These are phyloP conservation scores for Phaenicophaeus curvirostris DNA, from an alignment of 2,797 vertebrate species.

Conservation along the genomic window DNA sequence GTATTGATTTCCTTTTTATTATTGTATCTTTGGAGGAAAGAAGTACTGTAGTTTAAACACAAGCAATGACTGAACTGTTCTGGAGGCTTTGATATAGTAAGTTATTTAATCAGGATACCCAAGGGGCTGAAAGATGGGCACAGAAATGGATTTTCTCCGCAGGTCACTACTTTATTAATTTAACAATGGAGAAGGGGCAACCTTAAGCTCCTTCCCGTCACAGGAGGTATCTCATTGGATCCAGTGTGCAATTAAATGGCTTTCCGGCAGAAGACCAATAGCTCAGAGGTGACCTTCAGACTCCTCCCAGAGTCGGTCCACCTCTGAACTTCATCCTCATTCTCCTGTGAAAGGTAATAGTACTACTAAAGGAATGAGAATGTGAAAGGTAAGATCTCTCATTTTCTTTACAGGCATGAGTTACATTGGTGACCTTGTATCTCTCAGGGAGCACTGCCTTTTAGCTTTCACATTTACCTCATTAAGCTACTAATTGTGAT, in stretches of 20 bases:
- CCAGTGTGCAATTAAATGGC: background rate
- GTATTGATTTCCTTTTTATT: slow-evolving; percentile 57
- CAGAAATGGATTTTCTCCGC: slow-evolving; percentile 45
- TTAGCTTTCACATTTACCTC: background rate
- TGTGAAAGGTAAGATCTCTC: background rate
- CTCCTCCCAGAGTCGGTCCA: background rate
- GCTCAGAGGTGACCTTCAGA: background rate
- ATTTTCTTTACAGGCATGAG: background rate
- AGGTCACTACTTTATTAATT: slow-evolving; percentile 51
- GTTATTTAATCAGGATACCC: slow-evolving; percentile 60
- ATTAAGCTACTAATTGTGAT: background rate
- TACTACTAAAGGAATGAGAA: background rate
- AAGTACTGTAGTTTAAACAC: slow-evolving; percentile 10
- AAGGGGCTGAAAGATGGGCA: slow-evolving; percentile 39
- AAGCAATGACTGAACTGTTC: slow-evolving; percentile 19
- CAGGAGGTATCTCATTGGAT: background rate
- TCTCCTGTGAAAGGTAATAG: background rate
- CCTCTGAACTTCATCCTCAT: background rate
- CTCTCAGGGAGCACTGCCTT: background rate
- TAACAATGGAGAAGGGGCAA: background rate
- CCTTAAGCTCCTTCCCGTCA: background rate
- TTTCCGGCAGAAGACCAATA: background rate
- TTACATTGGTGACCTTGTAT: background rate
- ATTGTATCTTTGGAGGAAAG: slow-evolving; percentile 9
- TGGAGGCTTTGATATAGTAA: background rate